Conservation (phyloP, 1,140 invertebrate species). For the Potamilus streckersoni region DNA sequence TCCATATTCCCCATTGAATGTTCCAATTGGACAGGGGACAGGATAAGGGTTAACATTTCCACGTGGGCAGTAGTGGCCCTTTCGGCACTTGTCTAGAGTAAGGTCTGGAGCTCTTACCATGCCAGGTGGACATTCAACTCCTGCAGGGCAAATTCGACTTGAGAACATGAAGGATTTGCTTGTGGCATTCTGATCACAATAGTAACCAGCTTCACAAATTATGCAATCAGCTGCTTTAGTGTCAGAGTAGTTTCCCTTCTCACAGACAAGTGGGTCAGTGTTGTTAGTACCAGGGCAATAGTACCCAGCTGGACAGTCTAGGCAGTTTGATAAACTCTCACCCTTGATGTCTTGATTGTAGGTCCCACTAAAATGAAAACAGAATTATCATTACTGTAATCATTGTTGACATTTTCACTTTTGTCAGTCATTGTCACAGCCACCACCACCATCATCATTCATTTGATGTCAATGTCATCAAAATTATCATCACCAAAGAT, state of each 20-base stretch:
- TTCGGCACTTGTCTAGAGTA: slow-evolving; percentile 51
- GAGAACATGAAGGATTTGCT: slow-evolving; percentile 52
- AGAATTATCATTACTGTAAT: no score
- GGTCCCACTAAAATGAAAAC: slow-evolving; percentile 50
- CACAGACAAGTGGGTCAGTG: slow-evolving; percentile 52
- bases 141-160: slow-evolving; percentile 57
- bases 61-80: slow-evolving; percentile 60
- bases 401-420: no score
- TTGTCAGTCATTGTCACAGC: no score
- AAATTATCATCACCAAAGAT: no score
- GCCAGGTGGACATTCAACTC: slow-evolving; percentile 60
- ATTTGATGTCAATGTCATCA: no score
- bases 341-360: slow-evolving; percentile 49
- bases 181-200: slow-evolving; percentile 60
- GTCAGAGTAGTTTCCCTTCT: slow-evolving; percentile 62
- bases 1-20: slow-evolving; percentile 56
- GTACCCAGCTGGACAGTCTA: slow-evolving; percentile 54
- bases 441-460: no score
- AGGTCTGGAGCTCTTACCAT: slow-evolving; percentile 58
- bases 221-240: slow-evolving; percentile 50
- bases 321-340: slow-evolving; percentile 42
- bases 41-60: slow-evolving; percentile 61
- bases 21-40: slow-evolving; percentile 61
- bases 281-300: slow-evolving; percentile 55
- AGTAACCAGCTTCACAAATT: slow-evolving; percentile 57